Evolutionary conservation across 2,888 invertebrate species (phyloP), one percentile per base, ranked within the genome.

Genomic region (Xestia xanthographa): DNA sequence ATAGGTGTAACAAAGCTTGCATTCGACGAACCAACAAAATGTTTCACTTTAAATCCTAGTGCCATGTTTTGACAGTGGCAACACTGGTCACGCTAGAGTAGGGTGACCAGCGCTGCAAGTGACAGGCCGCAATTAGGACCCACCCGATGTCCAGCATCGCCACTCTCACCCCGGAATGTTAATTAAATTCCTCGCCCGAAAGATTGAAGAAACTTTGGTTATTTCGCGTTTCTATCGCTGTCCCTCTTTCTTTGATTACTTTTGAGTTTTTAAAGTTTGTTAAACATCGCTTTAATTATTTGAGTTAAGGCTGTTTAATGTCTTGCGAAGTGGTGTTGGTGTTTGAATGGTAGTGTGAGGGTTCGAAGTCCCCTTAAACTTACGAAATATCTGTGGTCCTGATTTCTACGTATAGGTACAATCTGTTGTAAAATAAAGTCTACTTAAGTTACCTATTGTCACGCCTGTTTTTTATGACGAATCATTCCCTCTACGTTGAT

Each of bases 51-150:
- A 88, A 87, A 88, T 83, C 75, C 75, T 73, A 83, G 84, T 80
- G 81, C 82, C 89, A 89, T 90, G 92, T 92, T 91, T 91, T 92
- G 93, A 92, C 91, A 91, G 82, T 88, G 84, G 88, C 80, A 82
- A 84, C 81, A 81, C 80, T 87, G 85, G 86, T 82, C 82, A 84
- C 81, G 79, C 81, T 85, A 84, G 82, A 86, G 83, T 82, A 85
- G 92, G 92, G 92, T 90, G 88, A 91, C 89, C 90, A 86, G 79
- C 80, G 68, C 90, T 95, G 95, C 50, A 75, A 86, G 79, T 93
- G 95, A 94, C 95, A 95, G 93, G 87, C 89, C 86, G 91, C 93
- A 94, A 95, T 95, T 95, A 94, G 90, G 86, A 85, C 83, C 87
- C 88, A 85, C 87, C 83, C 89, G 82, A 88, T 91, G 92, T 90